Conservation (phyloP, 1,140 invertebrate species). For the Gryon sp. region DNA sequence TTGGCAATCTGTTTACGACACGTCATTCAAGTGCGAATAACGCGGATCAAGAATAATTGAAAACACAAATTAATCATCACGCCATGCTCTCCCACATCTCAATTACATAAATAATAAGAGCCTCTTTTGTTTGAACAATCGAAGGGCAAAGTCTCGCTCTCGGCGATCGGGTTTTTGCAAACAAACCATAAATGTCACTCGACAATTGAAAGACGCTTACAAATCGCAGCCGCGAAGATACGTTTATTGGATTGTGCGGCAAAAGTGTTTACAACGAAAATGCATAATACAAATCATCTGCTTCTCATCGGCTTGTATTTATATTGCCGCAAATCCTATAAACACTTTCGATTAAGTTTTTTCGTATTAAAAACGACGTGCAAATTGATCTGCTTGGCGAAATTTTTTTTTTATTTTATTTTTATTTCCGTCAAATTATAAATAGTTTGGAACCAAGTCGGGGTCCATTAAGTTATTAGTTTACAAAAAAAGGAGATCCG, state of each 20-base stretch:
- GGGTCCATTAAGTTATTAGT: conserved; percentile 41
- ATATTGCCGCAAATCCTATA: too few relatives aligned
- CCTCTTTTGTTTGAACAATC: conserved; percentile 47
- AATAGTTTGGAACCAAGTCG: conserved; percentile 15
- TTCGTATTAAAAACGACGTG: too few relatives aligned
- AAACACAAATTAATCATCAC: not conserved
- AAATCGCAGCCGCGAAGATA: conserved; percentile 23
- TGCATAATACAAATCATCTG: conserved; percentile 16
- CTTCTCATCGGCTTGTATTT: too few relatives aligned
- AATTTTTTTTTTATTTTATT: too few relatives aligned
- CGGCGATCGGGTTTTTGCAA: conserved; percentile 54
- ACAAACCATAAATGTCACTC: conserved; percentile 42
- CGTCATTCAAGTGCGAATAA: conserved; percentile 3
- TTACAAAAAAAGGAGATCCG: conserved; percentile 30
- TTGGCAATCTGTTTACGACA: not conserved
- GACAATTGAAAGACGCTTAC: conserved; percentile 21
- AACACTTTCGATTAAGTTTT: too few relatives aligned
- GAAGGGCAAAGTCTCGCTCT: conserved; percentile 57
- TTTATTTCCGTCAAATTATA: conserved; percentile 21
- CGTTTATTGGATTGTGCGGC: conserved; percentile 28
- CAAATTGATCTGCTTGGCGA: not conserved
- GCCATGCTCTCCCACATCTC: conserved; percentile 33
- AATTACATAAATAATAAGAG: conserved; percentile 41
- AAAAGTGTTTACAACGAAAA: conserved; percentile 34
- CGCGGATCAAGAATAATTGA: conserved; percentile 1